phyloP scores from a whole-genome alignment of 2,113 vertebrate genomes.

The Spheniscus mendiculus region DNA sequence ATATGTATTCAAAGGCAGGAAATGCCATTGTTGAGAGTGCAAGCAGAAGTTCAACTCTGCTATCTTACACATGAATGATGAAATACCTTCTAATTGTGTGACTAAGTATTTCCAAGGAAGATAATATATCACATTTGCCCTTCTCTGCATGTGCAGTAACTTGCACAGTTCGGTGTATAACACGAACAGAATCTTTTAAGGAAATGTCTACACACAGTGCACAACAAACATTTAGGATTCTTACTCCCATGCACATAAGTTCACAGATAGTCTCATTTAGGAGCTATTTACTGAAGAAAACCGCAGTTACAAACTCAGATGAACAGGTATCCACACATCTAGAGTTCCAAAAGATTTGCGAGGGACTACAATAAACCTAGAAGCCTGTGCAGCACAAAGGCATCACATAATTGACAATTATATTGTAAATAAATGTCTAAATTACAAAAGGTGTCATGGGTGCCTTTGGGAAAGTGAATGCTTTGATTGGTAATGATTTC shows the following conservation, averaged over 20 bases:
- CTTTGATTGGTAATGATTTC: background rate
- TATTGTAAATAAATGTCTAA: background rate
- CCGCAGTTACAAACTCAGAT: background rate
- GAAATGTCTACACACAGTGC: background rate
- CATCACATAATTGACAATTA: background rate
- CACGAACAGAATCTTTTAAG: background rate
- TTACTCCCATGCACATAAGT: background rate
- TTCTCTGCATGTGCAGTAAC: background rate
- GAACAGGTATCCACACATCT: background rate
- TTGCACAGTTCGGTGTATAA: background rate
- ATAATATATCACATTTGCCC: background rate
- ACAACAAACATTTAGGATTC: background rate
- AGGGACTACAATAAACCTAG: background rate
- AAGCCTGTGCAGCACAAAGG: background rate
- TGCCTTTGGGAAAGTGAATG: background rate
- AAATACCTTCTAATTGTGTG: background rate
- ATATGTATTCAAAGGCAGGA: constrained; percentile 13
- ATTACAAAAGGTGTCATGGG: background rate
- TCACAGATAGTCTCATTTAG: background rate
- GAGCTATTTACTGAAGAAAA: background rate
- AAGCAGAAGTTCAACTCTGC: background rate
- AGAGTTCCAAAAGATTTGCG: background rate
- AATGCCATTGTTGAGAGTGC: constrained; percentile 14
- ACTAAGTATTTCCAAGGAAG: background rate
- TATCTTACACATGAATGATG: background rate